These are phyloP conservation scores for Portevinia maculata DNA, from an alignment of 2,888 invertebrate species.

Conservation along the genomic window DNA sequence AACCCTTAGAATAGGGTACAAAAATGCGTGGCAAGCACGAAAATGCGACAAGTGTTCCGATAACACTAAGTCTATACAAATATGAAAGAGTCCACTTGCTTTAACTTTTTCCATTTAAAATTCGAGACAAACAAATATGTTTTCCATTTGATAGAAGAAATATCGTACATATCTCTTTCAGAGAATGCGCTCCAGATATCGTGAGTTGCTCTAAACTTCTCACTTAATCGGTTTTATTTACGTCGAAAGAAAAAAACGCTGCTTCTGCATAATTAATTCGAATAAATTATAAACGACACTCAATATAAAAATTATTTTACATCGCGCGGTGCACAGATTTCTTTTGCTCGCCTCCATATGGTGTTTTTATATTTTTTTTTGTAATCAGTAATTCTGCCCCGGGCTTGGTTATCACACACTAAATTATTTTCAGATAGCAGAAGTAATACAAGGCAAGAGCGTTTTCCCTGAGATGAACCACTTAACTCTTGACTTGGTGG, in stretches of 20 bases:
- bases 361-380: conserved; percentile 16
- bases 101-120: not conserved
- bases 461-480: conserved; percentile 46
- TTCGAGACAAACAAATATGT: conserved; percentile 22
- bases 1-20: no score
- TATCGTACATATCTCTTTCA: conserved; percentile 24
- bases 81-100: conserved; percentile 19
- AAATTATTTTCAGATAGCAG: conserved; percentile 57
- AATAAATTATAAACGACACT: conserved; percentile 69
- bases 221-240: conserved; percentile 48
- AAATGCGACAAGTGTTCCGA: conserved; percentile 1
- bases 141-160: conserved; percentile 38
- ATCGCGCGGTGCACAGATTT: conserved; percentile 53
- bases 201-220: conserved; percentile 42
- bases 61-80: not conserved
- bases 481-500: conserved; percentile 54
- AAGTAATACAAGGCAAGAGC: not conserved
- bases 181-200: conserved; percentile 30
- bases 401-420: conserved; percentile 74
- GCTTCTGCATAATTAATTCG: conserved; percentile 70
- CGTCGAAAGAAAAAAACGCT: conserved; percentile 9
- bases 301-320: conserved; percentile 67
- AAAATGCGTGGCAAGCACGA: no score
- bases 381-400: conserved; percentile 54
- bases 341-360: conserved; percentile 28